Conservation (phyloP, 2,888 invertebrate species). For the Andrena camellia region DNA sequence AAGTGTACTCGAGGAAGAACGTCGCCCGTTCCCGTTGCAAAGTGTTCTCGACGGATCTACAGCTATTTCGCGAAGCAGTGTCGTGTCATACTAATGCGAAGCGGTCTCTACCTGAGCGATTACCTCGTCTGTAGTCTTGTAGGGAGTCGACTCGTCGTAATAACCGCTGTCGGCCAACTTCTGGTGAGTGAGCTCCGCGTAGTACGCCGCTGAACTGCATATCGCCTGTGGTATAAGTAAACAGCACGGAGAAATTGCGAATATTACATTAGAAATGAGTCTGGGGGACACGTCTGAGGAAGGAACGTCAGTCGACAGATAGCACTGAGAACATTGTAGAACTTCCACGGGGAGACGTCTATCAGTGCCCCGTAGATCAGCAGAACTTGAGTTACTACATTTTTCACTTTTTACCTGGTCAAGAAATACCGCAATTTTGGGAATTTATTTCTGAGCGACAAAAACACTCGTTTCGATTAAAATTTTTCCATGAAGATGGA, state of each 20-base stretch:
- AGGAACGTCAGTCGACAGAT: not conserved
- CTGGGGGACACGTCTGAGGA: not conserved
- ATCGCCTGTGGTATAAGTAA: slow-evolving; percentile 88
- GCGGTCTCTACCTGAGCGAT: slow-evolving; percentile 79
- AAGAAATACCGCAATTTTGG: no score
- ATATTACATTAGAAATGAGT: not conserved
- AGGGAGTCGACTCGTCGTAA: slow-evolving; percentile 88
- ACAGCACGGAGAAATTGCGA: not conserved
- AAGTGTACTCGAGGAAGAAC: not conserved
- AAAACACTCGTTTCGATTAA: no score
- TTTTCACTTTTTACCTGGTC: no score
- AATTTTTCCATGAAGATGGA: no score
- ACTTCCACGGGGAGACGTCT: no score
- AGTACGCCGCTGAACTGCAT: slow-evolving; percentile 94
- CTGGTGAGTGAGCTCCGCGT: slow-evolving; percentile 94
- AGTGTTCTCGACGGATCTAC: not conserved
- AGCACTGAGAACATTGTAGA: not conserved
- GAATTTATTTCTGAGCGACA: no score
- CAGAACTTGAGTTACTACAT: no score
- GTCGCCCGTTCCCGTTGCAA: not conserved
- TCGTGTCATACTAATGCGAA: slow-evolving; percentile 67
- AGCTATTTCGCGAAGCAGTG: slow-evolving; percentile 64
- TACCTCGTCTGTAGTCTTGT: slow-evolving; percentile 84
- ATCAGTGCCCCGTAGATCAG: no score
- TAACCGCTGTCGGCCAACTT: slow-evolving; percentile 93